Percentiles rank a stretch among this genome's conserved stretches.
Conservation (phyloP, 2,113 vertebrate species). For the Eleginops maclovinus region DNA sequence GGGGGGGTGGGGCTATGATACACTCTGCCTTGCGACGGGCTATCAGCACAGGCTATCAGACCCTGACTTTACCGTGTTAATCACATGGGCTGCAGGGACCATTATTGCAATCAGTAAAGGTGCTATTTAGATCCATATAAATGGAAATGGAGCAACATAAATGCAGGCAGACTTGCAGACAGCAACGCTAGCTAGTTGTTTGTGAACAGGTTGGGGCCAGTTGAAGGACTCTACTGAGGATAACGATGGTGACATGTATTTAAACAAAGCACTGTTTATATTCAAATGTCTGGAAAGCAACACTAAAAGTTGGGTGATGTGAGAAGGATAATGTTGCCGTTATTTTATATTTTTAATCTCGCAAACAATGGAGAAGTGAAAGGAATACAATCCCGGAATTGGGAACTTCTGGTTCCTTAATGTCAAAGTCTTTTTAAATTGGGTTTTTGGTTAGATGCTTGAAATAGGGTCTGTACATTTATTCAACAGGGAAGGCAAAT, state of each 20-base stretch:
- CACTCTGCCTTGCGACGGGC: constrained; percentile 49
- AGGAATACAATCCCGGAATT: background rate
- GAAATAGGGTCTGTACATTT: background rate
- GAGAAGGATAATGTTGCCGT: background rate
- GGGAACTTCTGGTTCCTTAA: background rate
- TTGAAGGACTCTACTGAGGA: constrained; percentile 57
- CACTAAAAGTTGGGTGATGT: background rate
- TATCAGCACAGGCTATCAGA: constrained; percentile 63
- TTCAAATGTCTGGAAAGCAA: background rate
- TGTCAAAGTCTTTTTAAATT: background rate
- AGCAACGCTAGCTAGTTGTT: background rate
- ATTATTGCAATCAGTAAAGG: constrained; percentile 62
- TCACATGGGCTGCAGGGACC: constrained; percentile 67
- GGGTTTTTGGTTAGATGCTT: background rate
- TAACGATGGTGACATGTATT: constrained; percentile 19
- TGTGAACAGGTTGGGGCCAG: constrained; percentile 23
- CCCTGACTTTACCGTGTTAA: constrained; percentile 72
- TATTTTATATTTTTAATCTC: constrained; percentile 3
- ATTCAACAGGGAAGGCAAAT: background rate
- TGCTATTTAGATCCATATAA: constrained; percentile 74
- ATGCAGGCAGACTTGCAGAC: constrained; percentile 44
- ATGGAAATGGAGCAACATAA: constrained; percentile 69
- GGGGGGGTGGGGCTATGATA: constrained; percentile 42
- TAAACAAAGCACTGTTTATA: constrained; percentile 11
- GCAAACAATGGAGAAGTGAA: background rate